These are phyloP conservation scores for Pantelozetes paolii DNA, from an alignment of 2,888 invertebrate species.

Conservation along the genomic window DNA sequence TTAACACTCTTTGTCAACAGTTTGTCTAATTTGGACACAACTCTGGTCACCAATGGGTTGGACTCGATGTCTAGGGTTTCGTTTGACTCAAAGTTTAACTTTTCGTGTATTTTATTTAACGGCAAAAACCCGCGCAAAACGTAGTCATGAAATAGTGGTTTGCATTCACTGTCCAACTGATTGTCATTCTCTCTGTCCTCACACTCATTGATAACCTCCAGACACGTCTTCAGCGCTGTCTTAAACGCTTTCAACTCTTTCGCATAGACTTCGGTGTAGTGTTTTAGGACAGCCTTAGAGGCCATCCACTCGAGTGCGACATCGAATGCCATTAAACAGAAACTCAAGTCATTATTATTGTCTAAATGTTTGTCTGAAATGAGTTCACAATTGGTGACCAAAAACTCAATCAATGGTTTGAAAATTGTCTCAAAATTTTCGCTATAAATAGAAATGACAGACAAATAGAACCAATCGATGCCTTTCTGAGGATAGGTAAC, in stretches of 20 bases:
- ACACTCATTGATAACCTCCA: not conserved
- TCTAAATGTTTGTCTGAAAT: conserved; percentile 25
- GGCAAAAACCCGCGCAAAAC: conserved; percentile 41
- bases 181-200: not conserved
- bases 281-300: not conserved
- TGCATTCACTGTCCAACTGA: not conserved
- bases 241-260: not conserved
- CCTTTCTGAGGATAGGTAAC: conserved; percentile 32
- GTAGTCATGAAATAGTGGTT: conserved; percentile 43
- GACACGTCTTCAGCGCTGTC: not conserved
- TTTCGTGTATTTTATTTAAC: conserved; percentile 34
- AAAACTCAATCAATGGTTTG: conserved; percentile 26
- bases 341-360: conserved; percentile 24
- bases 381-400: conserved; percentile 26
- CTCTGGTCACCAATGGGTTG: conserved; percentile 4
- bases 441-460: conserved; percentile 41
- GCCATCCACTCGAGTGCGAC: conserved; percentile 41
- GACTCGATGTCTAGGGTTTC: not conserved
- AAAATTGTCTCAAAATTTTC: conserved; percentile 39
- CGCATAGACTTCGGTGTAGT: not conserved
- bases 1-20: conserved; percentile 26
- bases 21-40: conserved; percentile 35
- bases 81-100: conserved; percentile 23
- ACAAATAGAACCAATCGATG: conserved; percentile 43
- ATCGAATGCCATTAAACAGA: conserved; percentile 38